Conservation (phyloP, 2,797 vertebrate species). For the Scarus forsteni region DNA sequence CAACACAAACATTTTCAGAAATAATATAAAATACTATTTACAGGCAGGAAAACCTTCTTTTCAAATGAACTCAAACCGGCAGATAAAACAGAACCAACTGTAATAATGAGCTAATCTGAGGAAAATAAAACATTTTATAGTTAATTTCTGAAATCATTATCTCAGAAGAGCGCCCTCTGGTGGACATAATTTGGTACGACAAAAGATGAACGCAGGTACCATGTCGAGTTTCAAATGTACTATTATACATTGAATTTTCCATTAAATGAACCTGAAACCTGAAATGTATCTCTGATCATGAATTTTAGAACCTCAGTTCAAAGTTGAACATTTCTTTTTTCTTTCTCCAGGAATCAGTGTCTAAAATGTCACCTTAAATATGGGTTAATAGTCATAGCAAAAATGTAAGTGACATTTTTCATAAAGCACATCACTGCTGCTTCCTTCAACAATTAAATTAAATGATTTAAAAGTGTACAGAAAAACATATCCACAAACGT, state of each 20-base stretch:
- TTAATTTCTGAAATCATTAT: no score
- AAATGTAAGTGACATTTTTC: conserved; percentile 8
- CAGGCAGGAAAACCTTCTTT: conserved; percentile 61
- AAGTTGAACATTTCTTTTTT: not conserved
- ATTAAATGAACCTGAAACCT: no score
- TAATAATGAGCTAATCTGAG: not conserved
- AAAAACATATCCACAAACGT: conserved; percentile 27
- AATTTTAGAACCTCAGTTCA: not conserved
- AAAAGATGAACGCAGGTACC: not conserved
- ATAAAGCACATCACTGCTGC: conserved; percentile 16
- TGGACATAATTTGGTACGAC: no score
- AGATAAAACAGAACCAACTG: conserved; percentile 2
- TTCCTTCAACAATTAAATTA: conserved; percentile 18
- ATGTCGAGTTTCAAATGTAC: not conserved
- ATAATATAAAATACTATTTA: conserved; percentile 62
- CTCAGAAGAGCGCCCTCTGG: no score
- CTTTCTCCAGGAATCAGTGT: not conserved
- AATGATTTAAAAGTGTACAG: not conserved
- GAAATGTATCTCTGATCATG: no score
- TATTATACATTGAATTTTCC: no score
- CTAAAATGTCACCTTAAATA: not conserved
- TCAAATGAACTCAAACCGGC: conserved; percentile 26
- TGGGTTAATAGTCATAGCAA: not conserved
- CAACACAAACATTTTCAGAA: conserved; percentile 55
- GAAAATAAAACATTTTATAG: not conserved